Conservation (phyloP, 1,140 invertebrate species). For the Subanguina moxae region DNA sequence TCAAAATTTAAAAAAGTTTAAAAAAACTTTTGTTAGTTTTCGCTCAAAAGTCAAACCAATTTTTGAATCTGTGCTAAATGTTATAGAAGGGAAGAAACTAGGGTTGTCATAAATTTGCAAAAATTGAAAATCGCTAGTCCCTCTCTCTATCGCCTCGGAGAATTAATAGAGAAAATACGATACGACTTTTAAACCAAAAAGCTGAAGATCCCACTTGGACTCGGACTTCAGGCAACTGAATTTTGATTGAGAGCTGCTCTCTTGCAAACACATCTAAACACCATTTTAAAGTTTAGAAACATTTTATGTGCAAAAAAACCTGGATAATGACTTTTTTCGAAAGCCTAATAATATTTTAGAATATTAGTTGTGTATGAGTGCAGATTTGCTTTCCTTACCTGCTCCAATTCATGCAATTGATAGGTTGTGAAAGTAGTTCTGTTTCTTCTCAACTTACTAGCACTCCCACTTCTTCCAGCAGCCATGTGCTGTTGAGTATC, state of each 20-base stretch:
- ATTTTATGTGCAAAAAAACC: not conserved
- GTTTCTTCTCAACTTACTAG: slow-evolving; percentile 28
- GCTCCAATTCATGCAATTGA: slow-evolving; percentile 42
- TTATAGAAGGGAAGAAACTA: too few relatives aligned
- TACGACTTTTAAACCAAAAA: not conserved
- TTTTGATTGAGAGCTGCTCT: slow-evolving; percentile 1
- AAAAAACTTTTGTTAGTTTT: too few relatives aligned
- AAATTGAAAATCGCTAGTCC: too few relatives aligned
- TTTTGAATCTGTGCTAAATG: too few relatives aligned
- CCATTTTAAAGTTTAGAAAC: not conserved
- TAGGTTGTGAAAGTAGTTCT: slow-evolving; percentile 43
- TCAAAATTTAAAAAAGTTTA: too few relatives aligned
- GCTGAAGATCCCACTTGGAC: not conserved
- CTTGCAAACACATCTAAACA: slow-evolving; percentile 1
- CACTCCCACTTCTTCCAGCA: not conserved
- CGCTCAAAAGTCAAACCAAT: too few relatives aligned
- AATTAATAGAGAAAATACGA: too few relatives aligned
- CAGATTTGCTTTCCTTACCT: slow-evolving; percentile 1
- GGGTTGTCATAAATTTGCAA: too few relatives aligned
- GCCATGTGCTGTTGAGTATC: too few relatives aligned
- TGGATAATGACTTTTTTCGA: slow-evolving; percentile 2
- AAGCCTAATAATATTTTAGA: not conserved
- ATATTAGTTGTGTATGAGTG: not conserved
- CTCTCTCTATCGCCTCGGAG: too few relatives aligned
- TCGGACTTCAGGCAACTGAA: not conserved